Conservation (phyloP, 92 coral and sea anemone genomes). For the Epizoanthus ramosus region DNA sequence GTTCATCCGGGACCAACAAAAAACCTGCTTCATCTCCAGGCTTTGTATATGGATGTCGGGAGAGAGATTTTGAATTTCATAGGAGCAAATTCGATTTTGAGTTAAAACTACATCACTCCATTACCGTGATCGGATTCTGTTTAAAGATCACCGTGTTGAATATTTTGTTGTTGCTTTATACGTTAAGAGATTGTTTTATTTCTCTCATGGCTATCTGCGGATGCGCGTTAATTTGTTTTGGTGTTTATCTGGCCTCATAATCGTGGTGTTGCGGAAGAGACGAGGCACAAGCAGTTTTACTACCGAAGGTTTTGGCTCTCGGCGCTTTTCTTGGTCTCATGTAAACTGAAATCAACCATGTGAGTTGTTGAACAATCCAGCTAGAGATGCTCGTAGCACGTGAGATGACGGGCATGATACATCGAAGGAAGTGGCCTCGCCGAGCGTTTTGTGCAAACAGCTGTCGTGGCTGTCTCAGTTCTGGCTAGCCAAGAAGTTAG, state of each 20-base stretch:
- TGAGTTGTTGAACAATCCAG: not conserved
- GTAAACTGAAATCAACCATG: not conserved
- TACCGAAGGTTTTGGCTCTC: conserved; percentile 14
- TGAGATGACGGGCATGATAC: conserved; percentile 14
- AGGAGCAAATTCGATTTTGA: not conserved
- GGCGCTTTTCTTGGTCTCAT: conserved; percentile 3
- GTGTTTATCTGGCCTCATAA: conserved; percentile 33
- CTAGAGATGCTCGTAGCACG: not conserved
- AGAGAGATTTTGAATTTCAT: conserved; percentile 9
- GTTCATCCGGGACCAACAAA: conserved; percentile 32
- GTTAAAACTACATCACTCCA: not conserved
- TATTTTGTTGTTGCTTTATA: conserved; percentile 9
- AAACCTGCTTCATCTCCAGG: conserved; percentile 24
- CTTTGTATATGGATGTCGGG: conserved; percentile 20
- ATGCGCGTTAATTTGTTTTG: conserved; percentile 43
- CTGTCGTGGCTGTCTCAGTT: conserved; percentile 36
- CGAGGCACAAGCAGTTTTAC: conserved; percentile 18
- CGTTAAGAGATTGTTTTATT: conserved; percentile 28
- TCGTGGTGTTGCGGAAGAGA: conserved; percentile 40
- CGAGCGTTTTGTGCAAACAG: conserved; percentile 38
- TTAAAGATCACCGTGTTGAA: not conserved
- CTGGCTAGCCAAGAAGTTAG: conserved; percentile 18
- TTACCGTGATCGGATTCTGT: not conserved
- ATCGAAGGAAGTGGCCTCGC: conserved; percentile 36
- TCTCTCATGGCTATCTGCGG: conserved; percentile 36